phyloP scores from a whole-genome alignment of 2,797 vertebrate species.

The Rhinophrynus dorsalis region DNA sequence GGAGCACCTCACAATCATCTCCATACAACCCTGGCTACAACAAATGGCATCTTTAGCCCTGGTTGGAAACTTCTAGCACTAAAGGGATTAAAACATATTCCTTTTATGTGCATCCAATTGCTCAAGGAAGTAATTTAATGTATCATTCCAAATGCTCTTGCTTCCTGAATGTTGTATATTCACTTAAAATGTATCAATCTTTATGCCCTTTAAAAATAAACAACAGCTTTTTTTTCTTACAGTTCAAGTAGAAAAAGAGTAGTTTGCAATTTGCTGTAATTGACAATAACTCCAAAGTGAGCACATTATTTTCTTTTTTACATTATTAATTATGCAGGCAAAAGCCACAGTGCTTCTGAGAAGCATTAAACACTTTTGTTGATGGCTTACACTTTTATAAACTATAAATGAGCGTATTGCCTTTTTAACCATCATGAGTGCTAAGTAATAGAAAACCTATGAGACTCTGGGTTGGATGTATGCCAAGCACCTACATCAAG shows the following conservation, averaged over 20 bases:
- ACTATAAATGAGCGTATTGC: conserved; percentile 73
- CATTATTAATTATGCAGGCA: conserved; percentile 59
- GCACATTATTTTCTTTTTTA: conserved; percentile 8
- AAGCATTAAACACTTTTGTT: conserved; percentile 67
- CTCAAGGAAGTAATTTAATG: neutral
- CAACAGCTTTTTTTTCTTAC: conserved; percentile 49
- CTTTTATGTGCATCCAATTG: too few relatives aligned
- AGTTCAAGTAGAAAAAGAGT: conserved; percentile 54
- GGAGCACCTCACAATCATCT: too few relatives aligned
- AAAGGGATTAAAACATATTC: too few relatives aligned
- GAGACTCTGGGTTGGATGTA: conserved; percentile 64
- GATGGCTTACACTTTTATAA: conserved; percentile 70
- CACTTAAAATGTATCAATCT: conserved; percentile 10
- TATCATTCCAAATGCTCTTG: conserved; percentile 1
- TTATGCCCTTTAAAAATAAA: conserved; percentile 7
- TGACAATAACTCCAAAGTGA: conserved; percentile 47
- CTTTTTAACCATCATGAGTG: conserved; percentile 70
- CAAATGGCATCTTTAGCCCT: too few relatives aligned
- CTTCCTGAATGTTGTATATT: neutral
- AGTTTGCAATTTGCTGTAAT: conserved; percentile 57
- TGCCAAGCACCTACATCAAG: conserved; percentile 61
- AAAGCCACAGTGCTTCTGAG: conserved; percentile 57
- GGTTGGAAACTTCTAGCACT: neutral
- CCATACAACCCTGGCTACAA: neutral
- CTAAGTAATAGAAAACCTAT: conserved; percentile 69